phyloP scores from a whole-genome alignment of 2,888 invertebrate species.

The Luperina nickerlii region DNA sequence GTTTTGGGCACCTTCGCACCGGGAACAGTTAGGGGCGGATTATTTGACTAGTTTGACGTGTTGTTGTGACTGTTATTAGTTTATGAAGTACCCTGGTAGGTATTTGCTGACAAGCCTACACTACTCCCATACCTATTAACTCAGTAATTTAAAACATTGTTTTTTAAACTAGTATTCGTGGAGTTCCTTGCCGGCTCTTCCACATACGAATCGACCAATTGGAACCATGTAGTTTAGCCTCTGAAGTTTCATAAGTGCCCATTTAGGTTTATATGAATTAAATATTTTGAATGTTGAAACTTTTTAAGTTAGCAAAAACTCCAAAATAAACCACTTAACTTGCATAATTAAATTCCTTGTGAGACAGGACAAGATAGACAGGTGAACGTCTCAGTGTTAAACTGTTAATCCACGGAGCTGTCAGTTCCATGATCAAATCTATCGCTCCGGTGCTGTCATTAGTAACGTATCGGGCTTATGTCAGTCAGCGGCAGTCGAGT shows the following conservation, averaged over 20 bases:
- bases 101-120: background rate
- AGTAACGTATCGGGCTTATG: conserved; percentile 28
- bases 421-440: conserved; percentile 26
- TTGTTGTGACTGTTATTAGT: background rate
- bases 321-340: background rate
- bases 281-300: background rate
- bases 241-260: background rate
- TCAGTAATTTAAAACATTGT: background rate
- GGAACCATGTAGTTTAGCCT: background rate
- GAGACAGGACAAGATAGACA: background rate
- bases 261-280: background rate
- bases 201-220: background rate
- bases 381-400: conserved; percentile 4
- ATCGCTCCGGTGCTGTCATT: conserved; percentile 15
- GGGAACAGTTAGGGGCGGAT: no score
- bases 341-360: background rate
- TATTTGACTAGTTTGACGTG: no score
- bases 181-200: background rate
- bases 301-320: background rate
- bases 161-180: background rate
- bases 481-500: conserved; percentile 9
- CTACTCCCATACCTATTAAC: background rate
- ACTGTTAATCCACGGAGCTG: conserved; percentile 21
- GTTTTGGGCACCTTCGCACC: no score
- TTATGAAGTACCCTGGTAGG: background rate